Percentiles rank a stretch among this genome's conserved stretches.
phyloP scores from a whole-genome alignment of 2,797 vertebrate genomes.

The Buphagus erythrorhynchus region DNA sequence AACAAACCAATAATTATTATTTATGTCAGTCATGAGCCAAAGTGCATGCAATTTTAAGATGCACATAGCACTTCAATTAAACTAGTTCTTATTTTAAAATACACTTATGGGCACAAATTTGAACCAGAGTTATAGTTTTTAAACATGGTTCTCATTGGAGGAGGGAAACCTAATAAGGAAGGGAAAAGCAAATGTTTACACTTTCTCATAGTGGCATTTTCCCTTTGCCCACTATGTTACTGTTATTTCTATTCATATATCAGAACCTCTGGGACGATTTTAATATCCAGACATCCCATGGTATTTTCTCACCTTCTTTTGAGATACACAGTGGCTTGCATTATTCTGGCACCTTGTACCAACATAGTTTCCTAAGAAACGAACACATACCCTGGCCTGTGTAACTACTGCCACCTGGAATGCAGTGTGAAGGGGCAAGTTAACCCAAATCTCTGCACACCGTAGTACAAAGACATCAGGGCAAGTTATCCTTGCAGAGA shows the following conservation, averaged over 20 bases:
- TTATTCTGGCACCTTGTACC: not conserved
- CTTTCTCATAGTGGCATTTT: not conserved
- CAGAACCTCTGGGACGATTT: not conserved
- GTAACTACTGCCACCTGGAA: not conserved
- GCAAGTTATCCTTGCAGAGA: not conserved
- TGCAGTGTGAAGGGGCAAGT: not conserved
- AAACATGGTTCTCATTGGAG: not conserved
- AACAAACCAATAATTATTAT: not conserved
- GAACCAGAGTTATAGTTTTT: not conserved
- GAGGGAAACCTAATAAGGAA: not conserved
- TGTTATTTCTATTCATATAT: not conserved
- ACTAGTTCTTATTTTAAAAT: not conserved
- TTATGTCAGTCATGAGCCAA: not conserved
- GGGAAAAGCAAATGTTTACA: not conserved
- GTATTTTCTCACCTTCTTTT: not conserved
- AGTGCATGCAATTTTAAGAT: not conserved
- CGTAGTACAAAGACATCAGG: not conserved
- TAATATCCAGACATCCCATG: not conserved
- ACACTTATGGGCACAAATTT: not conserved
- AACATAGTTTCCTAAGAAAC: not conserved
- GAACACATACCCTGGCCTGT: rapidly evolving
- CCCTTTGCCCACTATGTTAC: not conserved
- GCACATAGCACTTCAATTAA: not conserved
- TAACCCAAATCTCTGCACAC: not conserved
- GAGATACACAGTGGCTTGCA: not conserved